Evolutionary conservation across 30 jellyfish, hydroid and myxozoan genomes (phyloP).

Genomic region (Euphysa ruthae): DNA sequence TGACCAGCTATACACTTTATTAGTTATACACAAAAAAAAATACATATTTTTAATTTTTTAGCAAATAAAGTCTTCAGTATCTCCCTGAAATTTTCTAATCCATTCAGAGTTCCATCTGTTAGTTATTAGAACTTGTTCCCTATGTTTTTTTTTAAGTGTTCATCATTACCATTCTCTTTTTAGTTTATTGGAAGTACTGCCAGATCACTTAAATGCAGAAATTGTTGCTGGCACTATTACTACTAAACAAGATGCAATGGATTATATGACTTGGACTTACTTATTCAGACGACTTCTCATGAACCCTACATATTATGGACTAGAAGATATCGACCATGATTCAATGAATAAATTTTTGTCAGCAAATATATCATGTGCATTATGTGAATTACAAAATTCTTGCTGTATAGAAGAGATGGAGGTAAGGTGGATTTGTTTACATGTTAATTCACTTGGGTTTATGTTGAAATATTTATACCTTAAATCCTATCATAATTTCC

Average conservation of each 20-base stretch:
- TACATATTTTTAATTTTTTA: no score
- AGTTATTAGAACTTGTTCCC: no score
- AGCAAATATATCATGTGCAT: conserved; percentile 43
- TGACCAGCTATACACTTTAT: no score
- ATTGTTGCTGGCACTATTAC: conserved; percentile 94
- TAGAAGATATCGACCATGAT: conserved; percentile 56
- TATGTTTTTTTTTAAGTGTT: no score
- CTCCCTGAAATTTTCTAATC: no score
- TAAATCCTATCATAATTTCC: no score
- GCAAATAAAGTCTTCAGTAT: no score
- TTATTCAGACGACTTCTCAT: conserved; percentile 73
- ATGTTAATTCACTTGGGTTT: no score
- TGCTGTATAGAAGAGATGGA: conserved; percentile 65
- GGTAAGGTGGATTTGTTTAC: conserved; percentile 31
- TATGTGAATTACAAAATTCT: conserved; percentile 72
- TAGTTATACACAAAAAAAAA: no score
- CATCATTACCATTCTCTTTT: background rate
- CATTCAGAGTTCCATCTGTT: no score
- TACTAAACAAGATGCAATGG: conserved; percentile 93
- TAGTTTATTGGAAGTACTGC: conserved; percentile 73
- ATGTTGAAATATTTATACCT: no score
- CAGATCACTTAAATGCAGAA: conserved; percentile 99
- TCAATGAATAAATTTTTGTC: conserved; percentile 63
- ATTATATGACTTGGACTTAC: conserved; percentile 89
- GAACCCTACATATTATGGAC: conserved; percentile 87